Base-by-base conservation (phyloP, 2,888 invertebrate species). In the Ypsolopha scabrella region DNA sequence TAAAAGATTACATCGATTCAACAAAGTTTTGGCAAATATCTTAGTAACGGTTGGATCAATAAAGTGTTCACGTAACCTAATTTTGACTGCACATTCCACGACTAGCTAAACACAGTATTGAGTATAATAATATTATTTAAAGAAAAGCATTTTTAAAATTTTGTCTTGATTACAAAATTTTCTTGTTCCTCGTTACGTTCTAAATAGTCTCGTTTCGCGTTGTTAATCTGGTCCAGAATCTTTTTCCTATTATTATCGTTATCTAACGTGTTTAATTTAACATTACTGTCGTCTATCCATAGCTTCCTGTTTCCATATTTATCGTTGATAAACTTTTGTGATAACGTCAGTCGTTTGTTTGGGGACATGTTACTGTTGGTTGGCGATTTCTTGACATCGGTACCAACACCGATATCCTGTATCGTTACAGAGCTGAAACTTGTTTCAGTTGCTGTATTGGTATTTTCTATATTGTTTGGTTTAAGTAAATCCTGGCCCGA, bases 321-420 rank as follows among this genome's bases (percentile, higher is more conserved):
- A 60, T 87, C 87, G 55, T 87, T 87, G 48, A 87, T 86, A 58
- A 87, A 87, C 60, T 87, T 87, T 64, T 87, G 87, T 36, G 87
- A 87, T 45, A 82, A 65, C 54, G 75, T 88, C 62, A 80, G 72
- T 68, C 76, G 72, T 67, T 76, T 83, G 51, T 63, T 62, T 7
- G 77, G 73, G 24, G 79, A 77, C 52, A 68, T 67, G 64, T 80
- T 78, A 34, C 55, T 59, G 41, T 50, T 47, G 48, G 44, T 54
- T 44, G 76, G 76, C n/a, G 75, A 78, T 58, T 75, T 83, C 64
- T 73, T 81, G 58, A 56, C 70, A 51, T 79, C 79, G 52, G 57
- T 65, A 7, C 11, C 24, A 24, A 13, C 14, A 7, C 11, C 24
- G 39, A 13, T 38, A 10, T 9, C 9, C 6, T 10, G 39, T 9